Evolutionary conservation across 2,797 vertebrate genomes (phyloP), one percentile per base, ranked within the genome.

Genomic region (Rhincodon typus): DNA sequence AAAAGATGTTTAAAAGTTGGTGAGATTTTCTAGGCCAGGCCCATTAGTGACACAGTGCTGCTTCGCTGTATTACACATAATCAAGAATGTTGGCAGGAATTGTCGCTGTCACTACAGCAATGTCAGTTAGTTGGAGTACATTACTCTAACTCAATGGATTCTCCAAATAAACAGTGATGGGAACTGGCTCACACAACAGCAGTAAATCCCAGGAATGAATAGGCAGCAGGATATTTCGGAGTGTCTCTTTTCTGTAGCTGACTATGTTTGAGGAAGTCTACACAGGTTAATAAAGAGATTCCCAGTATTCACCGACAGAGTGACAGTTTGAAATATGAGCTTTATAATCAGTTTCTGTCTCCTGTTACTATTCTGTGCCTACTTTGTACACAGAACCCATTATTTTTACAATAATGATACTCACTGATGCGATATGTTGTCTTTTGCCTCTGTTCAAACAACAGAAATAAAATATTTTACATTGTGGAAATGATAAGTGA

Each of bases 371-470:
- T 62, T 62, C 57, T 13, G 7, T 13, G 10, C 57, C 57, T 62
- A 62, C 57, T 62, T 62, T 38, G 15, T 0, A 0, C 34, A 21
- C 15, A n/a, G 57, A 67, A 7, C 25, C 38, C 1, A 19, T 21
- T 66, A 66, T n/a, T 23, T 66, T n/a, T 38, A 1, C 6, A 30
- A 62, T 62, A 53, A 74, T 70, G 53, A 34, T 72, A 95, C 69
- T 77, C 70, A 95, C 70, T 74, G 53, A 46, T 95, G 70, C 4
- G 67, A 27, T 27, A 46, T 30, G 27, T 15, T 15, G 19, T 46
- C 66, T 50, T n/a, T 95, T 13, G 70, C 34, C 69, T 74, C 94
- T 95, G 70, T 77, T 95, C 30, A 95, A 74, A n/a, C 7, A 74
- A 77, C 27, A 72, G 67, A 95, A 95, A 95, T 53, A n/a, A 77